Evolutionary conservation across 2,797 vertebrate genomes (phyloP), one percentile per base, ranked within the genome.

Genomic region (Dicrostonyx torquatus): DNA sequence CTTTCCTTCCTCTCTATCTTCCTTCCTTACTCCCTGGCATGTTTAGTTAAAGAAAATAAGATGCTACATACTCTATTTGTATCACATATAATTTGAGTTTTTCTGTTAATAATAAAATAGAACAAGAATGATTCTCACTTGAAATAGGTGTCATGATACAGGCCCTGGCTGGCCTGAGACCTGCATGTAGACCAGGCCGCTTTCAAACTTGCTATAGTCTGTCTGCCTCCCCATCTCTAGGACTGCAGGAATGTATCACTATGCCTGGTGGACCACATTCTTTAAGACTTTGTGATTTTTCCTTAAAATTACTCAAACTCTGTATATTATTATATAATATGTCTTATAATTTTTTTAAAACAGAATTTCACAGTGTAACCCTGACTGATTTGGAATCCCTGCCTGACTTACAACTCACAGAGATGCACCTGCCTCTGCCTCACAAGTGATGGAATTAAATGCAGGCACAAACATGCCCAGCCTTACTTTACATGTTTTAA

Each of bases 271-370:
- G 37, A 45, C 18, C 72, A 64, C 45, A 64, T 89, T 76, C 20
- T 85, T 92, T 50, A 68, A 89, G 43, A 24, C 5, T 75, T 94
- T 88, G 79, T 18, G n/a, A 34, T 92, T 82, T 84, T 84, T 62
- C 24, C 87, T 92, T 83, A 86, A 86, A 89, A 80, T 75, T 34
- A 87, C 55, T 29, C 29, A 94, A 82, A 84, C 9, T 80, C 84
- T 68, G 11, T 48, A 78, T 58, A 95, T 82, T 77, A 86, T 96
- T 83, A 85, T 7, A 76, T 66, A 66, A 40, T 43, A 40, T 85
- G 17, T 79, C 72, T 82, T 80, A 45, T 45, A 29, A 2, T 20
- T 45, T 62, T 40, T 82, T 45, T 43, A 10, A 64, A 31, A 64
- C 29, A 45, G 26, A 64, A 60, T 22, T 83, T 60, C 15, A 83